Percentiles rank a stretch among this genome's conserved stretches.
These are phyloP conservation scores for Machimus rusticus DNA, from an alignment of 2,888 invertebrate genomes.

Conservation along the genomic window DNA sequence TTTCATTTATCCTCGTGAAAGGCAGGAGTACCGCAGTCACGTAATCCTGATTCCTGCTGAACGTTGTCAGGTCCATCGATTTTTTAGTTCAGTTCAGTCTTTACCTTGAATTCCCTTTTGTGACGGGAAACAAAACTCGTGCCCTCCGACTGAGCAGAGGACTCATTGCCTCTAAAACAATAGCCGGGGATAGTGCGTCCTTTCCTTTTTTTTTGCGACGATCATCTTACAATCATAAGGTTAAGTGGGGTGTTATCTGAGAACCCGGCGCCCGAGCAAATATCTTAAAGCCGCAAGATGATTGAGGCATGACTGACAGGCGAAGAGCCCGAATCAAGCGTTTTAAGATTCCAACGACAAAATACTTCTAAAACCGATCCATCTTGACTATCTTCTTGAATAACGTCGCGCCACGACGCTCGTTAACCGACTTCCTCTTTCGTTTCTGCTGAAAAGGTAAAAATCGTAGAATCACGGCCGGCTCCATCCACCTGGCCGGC, in stretches of 20 bases:
- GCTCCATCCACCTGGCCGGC: neutral
- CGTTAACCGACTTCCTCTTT: neutral
- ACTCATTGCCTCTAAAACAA: neutral
- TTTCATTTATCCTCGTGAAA: neutral
- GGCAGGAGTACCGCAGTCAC: neutral
- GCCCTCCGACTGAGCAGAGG: neutral
- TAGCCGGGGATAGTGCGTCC: neutral
- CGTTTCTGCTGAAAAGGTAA: neutral
- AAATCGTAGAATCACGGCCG: neutral
- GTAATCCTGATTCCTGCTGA: neutral
- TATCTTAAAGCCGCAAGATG: neutral
- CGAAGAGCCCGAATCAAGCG: neutral
- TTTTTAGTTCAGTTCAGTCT: neutral
- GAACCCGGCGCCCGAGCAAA: neutral
- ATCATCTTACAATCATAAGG: neutral
- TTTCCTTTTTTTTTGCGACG: neutral
- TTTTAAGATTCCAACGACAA: neutral
- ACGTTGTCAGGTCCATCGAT: neutral
- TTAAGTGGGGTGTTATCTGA: neutral
- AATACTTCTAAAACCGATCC: neutral
- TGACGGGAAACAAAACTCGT: neutral
- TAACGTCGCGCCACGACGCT: neutral
- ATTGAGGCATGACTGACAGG: neutral
- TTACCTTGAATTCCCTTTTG: neutral
- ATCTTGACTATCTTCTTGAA: neutral